These are phyloP conservation scores for Aelia acuminata DNA, from an alignment of 2,888 invertebrate genomes.

Conservation along the genomic window DNA sequence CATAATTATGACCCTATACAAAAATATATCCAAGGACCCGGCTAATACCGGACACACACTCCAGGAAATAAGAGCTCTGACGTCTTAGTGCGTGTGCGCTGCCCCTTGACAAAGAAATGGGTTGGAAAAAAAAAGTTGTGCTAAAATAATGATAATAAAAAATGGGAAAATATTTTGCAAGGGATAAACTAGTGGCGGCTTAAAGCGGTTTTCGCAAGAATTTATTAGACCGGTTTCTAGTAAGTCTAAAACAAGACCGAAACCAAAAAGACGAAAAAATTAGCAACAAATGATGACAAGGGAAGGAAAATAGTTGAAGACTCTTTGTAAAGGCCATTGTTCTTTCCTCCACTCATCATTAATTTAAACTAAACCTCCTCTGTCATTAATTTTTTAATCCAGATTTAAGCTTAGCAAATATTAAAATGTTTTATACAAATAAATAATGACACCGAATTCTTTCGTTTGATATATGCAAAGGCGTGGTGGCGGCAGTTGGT, in stretches of 20 bases:
- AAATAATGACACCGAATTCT: too few relatives aligned
- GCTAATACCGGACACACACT: background rate
- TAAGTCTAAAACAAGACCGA: background rate
- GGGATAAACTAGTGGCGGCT: background rate
- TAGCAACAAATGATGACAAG: background rate
- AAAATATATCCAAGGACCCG: background rate
- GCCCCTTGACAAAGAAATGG: background rate
- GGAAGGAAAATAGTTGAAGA: background rate
- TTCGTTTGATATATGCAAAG: too few relatives aligned
- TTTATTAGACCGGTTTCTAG: background rate
- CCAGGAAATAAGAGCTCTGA: background rate
- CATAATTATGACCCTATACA: background rate
- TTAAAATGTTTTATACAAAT: too few relatives aligned
- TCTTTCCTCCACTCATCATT: too few relatives aligned
- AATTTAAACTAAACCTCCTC: too few relatives aligned
- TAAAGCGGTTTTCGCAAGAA: background rate
- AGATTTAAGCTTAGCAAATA: too few relatives aligned
- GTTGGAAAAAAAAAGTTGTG: background rate
- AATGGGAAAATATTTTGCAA: background rate
- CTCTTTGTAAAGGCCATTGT: too few relatives aligned
- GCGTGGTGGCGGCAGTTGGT: too few relatives aligned
- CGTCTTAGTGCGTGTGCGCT: background rate
- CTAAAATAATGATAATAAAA: conserved; percentile 25
- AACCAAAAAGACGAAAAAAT: background rate
- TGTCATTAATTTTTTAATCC: too few relatives aligned